phyloP scores from a whole-genome alignment of 2,888 invertebrate genomes.

The Dichetophora obliterata region DNA sequence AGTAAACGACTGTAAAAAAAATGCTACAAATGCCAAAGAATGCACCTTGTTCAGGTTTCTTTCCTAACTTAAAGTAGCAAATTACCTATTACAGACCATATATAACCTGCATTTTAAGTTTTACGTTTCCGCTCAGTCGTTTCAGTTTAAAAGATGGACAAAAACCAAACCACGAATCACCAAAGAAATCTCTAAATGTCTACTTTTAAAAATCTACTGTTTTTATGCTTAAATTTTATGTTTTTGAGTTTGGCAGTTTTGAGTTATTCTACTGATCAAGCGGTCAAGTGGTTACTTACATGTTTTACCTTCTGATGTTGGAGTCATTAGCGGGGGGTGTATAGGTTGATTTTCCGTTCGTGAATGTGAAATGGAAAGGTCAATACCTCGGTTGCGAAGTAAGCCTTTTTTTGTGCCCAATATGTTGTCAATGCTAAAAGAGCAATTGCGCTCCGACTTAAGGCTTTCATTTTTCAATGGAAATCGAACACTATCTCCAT shows the following conservation, averaged over 20 bases:
- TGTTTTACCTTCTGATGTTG: conserved; percentile 38
- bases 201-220: too few relatives aligned
- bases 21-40: too few relatives aligned
- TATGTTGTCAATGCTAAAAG: conserved; percentile 61
- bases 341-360: conserved; percentile 28
- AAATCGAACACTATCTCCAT: conserved; percentile 11
- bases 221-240: not conserved
- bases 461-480: conserved; percentile 4
- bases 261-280: not conserved
- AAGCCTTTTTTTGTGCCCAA: conserved; percentile 52
- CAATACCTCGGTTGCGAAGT: not conserved
- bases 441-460: conserved; percentile 44
- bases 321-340: conserved; percentile 48
- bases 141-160: too few relatives aligned
- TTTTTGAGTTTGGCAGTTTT: not conserved
- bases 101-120: too few relatives aligned
- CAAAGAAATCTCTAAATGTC: too few relatives aligned
- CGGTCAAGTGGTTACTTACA: not conserved
- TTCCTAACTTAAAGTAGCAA: too few relatives aligned
- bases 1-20: too few relatives aligned
- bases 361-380: not conserved
- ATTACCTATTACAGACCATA: too few relatives aligned
- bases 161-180: too few relatives aligned
- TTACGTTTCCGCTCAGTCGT: too few relatives aligned
- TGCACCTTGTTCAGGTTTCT: too few relatives aligned